A percentile compares a stretch with the other conserved stretches of the same genome.
Evolutionary conservation across 2,113 vertebrate species (phyloP).

Genomic region (Baryphthengus martii): DNA sequence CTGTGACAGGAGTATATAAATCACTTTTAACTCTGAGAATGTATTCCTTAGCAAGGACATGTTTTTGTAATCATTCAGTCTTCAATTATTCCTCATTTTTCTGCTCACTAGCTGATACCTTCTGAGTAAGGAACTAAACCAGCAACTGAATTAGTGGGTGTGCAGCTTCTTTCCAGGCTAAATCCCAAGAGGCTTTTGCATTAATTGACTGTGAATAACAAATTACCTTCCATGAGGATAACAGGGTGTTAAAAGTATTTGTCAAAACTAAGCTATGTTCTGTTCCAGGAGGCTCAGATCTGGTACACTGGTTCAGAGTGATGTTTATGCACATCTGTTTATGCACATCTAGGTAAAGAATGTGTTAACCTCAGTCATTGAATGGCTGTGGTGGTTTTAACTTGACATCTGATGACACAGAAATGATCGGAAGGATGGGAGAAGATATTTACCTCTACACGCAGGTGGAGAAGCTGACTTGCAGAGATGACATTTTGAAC

Average conservation of each 20-base stretch:
- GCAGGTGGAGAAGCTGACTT: neutral
- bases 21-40: neutral
- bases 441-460: neutral
- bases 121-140: neutral
- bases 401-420: neutral
- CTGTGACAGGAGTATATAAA: neutral
- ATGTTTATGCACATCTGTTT: too few relatives aligned
- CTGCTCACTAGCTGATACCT: neutral
- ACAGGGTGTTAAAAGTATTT: neutral
- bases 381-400: neutral
- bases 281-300: neutral
- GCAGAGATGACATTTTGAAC: neutral
- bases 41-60: neutral
- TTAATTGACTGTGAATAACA: neutral
- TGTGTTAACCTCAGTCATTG: neutral
- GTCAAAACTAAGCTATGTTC: neutral
- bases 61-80: neutral
- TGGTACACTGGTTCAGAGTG: neutral
- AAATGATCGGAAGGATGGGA: neutral
- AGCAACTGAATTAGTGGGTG: neutral
- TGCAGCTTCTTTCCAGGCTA: neutral
- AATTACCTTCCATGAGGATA: neutral
- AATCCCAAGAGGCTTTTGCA: neutral
- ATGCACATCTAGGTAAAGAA: neutral
- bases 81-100: neutral